These are phyloP conservation scores for Meteorus sp. DNA, from an alignment of 1,140 invertebrate species.

Conservation along the genomic window DNA sequence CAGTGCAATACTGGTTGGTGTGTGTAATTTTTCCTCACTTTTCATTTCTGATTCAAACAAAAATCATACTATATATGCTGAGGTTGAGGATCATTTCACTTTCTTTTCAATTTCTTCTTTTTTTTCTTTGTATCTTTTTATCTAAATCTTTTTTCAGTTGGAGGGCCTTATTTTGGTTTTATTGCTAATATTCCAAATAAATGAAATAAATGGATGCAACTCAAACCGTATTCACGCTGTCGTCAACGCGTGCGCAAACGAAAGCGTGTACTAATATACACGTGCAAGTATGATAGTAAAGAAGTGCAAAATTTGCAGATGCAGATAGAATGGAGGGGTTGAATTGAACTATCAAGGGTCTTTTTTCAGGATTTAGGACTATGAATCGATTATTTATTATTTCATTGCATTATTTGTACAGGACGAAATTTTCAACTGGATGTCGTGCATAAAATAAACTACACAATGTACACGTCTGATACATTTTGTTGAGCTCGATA, in stretches of 20 bases:
- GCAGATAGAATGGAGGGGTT: neutral
- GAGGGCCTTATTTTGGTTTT: conserved; percentile 12
- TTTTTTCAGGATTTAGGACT: too few species aligned
- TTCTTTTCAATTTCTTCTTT: conserved; percentile 5
- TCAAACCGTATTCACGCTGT: conserved; percentile 4
- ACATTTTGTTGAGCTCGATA: too few species aligned
- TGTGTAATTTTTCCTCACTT: conserved; percentile 25
- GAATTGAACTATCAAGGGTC: too few species aligned
- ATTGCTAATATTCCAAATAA: neutral
- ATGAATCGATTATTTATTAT: neutral
- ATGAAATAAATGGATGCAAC: neutral
- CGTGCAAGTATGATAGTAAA: neutral
- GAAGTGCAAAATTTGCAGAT: neutral
- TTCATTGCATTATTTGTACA: neutral
- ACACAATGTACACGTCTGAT: too few species aligned
- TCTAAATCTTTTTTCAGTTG: neutral
- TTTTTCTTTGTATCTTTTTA: neutral
- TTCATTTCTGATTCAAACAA: conserved; percentile 12
- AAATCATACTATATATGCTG: neutral
- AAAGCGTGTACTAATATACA: conserved; percentile 7
- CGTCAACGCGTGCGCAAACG: conserved; percentile 3
- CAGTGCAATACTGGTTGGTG: conserved; percentile 46
- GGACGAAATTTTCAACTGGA: too few species aligned
- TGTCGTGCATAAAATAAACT: too few species aligned
- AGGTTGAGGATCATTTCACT: conserved; percentile 1